These are phyloP conservation scores for Strigamia crassipes DNA, from an alignment of 2,888 invertebrate genomes.

Conservation along the genomic window DNA sequence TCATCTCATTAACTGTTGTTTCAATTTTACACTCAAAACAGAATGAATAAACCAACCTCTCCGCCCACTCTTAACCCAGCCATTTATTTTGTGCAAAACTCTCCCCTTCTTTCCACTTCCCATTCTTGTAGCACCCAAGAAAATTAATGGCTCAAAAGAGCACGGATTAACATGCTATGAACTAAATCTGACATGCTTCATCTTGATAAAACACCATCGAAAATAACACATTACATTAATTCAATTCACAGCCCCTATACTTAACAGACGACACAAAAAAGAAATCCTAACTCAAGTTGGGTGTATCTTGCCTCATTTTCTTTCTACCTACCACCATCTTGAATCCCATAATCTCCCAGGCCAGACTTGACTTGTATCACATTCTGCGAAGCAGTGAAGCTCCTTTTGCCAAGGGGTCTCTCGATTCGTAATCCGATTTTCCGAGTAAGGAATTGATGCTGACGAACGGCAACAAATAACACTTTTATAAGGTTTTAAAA, in stretches of 20 bases:
- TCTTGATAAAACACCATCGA: neutral
- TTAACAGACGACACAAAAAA: neutral
- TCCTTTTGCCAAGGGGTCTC: slow-evolving; percentile 16
- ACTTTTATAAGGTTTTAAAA: neutral
- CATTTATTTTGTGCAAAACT: neutral
- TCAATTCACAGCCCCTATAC: slow-evolving; percentile 11
- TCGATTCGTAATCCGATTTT: slow-evolving; percentile 17
- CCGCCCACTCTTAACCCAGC: slow-evolving; percentile 6
- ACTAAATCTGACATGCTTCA: slow-evolving; percentile 10
- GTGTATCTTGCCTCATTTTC: neutral
- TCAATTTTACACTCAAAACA: neutral
- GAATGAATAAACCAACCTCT: neutral
- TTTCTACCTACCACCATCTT: neutral
- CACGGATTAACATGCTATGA: slow-evolving; percentile 21
- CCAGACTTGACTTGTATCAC: slow-evolving; percentile 21
- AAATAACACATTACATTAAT: neutral
- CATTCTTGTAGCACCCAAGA: neutral
- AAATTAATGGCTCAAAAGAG: neutral
- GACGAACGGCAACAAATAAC: slow-evolving; percentile 21
- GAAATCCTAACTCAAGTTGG: neutral
- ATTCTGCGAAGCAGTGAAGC: neutral
- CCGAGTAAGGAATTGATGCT: neutral
- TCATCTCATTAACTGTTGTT: neutral
- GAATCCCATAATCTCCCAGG: slow-evolving; percentile 10
- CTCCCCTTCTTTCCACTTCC: neutral